These are phyloP conservation scores for Arctocebus calabarensis DNA, from an alignment of 2,797 vertebrate species.

Conservation along the genomic window DNA sequence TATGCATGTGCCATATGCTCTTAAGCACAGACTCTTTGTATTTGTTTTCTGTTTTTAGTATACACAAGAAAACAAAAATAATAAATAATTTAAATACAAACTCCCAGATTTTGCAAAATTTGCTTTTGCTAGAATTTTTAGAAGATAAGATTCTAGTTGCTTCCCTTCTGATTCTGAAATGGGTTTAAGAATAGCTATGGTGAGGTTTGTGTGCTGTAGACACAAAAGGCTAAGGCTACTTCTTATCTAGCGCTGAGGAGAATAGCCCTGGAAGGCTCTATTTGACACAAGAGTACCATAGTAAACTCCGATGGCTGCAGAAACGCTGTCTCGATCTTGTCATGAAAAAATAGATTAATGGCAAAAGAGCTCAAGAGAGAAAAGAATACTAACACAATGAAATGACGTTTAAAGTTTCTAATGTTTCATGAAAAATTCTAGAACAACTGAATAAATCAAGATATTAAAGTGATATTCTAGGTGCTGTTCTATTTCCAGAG, in stretches of 20 bases:
- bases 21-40: background rate
- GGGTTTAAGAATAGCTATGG: background rate
- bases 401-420: background rate
- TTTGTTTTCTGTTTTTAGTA: background rate
- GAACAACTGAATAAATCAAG: background rate
- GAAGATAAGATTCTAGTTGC: background rate
- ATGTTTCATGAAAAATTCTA: constrained; percentile 14
- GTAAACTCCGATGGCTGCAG: background rate
- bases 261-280: background rate
- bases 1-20: background rate
- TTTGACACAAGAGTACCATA: background rate
- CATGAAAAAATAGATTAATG: background rate
- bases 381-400: background rate
- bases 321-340: background rate
- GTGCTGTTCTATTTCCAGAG: background rate
- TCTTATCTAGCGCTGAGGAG: background rate
- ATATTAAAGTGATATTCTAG: background rate
- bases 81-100: background rate
- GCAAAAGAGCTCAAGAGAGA: background rate
- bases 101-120: background rate
- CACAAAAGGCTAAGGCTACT: too few species aligned
- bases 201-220: background rate
- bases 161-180: background rate
- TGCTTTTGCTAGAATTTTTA: background rate
- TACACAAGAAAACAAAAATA: background rate